phyloP scores from a whole-genome alignment of 2,797 vertebrate species.

The Chaenodraco wilsoni region DNA sequence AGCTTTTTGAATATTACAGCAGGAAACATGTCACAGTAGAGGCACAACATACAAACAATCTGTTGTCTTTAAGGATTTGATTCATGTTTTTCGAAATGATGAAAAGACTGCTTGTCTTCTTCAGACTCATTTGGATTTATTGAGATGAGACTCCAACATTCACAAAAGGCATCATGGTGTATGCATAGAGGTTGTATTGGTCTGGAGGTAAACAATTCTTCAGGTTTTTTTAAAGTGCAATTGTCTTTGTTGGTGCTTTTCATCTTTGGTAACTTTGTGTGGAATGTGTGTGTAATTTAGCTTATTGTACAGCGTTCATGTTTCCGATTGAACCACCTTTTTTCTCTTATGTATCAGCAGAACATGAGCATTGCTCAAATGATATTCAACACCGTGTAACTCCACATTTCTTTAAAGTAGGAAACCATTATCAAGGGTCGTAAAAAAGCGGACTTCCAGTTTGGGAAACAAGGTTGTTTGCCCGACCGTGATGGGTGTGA shows the following conservation, averaged over 20 bases:
- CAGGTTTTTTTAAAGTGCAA: conserved; percentile 15
- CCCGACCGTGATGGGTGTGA: neutral
- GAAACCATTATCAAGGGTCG: conserved; percentile 3
- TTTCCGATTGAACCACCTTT: neutral
- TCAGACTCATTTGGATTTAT: conserved; percentile 59
- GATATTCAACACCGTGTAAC: neutral
- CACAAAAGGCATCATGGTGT: conserved; percentile 30
- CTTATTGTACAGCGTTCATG: neutral
- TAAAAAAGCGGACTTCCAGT: neutral
- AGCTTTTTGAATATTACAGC: no score
- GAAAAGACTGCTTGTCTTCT: conserved; percentile 9
- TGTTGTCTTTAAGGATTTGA: no score
- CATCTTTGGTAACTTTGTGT: conserved; percentile 22
- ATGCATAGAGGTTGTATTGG: conserved; percentile 39
- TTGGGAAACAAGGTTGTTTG: neutral
- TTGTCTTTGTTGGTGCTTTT: conserved; percentile 46
- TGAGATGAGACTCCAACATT: conserved; percentile 52
- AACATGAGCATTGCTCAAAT: neutral
- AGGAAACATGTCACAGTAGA: no score
- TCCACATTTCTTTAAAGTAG: neutral
- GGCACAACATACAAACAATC: no score
- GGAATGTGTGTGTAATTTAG: conserved; percentile 36
- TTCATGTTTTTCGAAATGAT: neutral
- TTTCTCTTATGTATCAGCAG: neutral
- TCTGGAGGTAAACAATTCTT: conserved; percentile 52